phyloP scores from a whole-genome alignment of 1,140 invertebrate genomes.

The Xylocopa sonorina region DNA sequence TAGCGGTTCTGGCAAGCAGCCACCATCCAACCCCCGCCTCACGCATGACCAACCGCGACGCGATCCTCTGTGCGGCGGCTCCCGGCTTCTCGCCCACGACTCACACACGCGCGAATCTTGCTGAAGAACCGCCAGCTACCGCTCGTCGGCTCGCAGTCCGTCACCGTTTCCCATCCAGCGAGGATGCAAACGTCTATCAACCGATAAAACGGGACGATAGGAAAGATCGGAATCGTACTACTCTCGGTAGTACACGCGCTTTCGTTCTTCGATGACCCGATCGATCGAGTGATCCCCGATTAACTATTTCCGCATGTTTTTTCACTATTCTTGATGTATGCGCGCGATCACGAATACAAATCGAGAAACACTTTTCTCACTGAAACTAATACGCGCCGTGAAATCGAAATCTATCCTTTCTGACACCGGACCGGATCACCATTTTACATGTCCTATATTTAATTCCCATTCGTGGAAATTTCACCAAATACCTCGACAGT shows the following conservation, averaged over 20 bases:
- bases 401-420: too few species aligned
- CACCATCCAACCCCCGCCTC: slow-evolving; percentile 61
- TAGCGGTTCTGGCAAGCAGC: slow-evolving; percentile 52
- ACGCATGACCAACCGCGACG: slow-evolving; percentile 69
- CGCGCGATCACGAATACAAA: too few species aligned
- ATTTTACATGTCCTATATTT: too few species aligned
- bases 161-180: slow-evolving; percentile 71
- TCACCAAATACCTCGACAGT: too few species aligned
- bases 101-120: slow-evolving; percentile 64
- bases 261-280: not conserved
- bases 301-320: too few species aligned
- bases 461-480: too few species aligned
- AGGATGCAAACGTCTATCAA: slow-evolving; percentile 61
- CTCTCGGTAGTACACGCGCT: not conserved
- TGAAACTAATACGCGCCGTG: not conserved
- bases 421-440: too few species aligned
- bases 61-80: slow-evolving; percentile 58
- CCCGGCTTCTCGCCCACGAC: slow-evolving; percentile 43
- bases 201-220: not conserved
- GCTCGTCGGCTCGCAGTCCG: slow-evolving; percentile 77
- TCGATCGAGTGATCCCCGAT: too few species aligned
- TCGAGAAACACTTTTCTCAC: too few species aligned
- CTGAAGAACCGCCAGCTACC: slow-evolving; percentile 73
- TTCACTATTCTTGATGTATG: too few species aligned
- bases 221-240: not conserved